A percentile compares a stretch with the other conserved stretches of the same genome.
phyloP scores from a whole-genome alignment of 2,113 vertebrate genomes.

The Pituophis catenifer region DNA sequence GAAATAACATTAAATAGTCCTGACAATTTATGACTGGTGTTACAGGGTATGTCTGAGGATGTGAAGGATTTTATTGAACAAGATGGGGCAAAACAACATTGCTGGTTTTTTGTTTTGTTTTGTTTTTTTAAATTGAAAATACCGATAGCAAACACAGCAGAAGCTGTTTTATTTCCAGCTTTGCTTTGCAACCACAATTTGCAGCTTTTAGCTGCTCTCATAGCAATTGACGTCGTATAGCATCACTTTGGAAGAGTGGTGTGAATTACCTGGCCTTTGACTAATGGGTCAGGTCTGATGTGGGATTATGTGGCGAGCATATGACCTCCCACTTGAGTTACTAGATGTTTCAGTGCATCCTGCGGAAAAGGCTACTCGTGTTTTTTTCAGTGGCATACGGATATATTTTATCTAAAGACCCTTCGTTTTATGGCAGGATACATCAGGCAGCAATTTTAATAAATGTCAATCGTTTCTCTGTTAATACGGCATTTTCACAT shows the following conservation, averaged over 20 bases:
- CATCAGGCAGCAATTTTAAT: slow-evolving; percentile 17
- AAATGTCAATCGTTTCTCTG: slow-evolving; percentile 8
- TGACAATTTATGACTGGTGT: not conserved
- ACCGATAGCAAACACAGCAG: not conserved
- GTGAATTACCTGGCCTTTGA: not conserved
- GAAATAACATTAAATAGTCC: not conserved
- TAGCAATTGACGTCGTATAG: not conserved
- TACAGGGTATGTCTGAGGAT: not conserved
- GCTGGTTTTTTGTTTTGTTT: not conserved
- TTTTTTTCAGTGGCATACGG: not conserved
- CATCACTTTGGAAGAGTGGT: not conserved
- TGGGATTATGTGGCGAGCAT: not conserved
- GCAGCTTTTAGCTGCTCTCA: not conserved
- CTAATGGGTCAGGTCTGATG: not conserved
- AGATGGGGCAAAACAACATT: not conserved
- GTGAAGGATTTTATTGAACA: not conserved
- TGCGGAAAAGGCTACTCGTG: not conserved
- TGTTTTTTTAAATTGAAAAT: not conserved
- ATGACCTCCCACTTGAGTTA: not conserved
- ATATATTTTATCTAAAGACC: not conserved
- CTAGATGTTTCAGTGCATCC: not conserved
- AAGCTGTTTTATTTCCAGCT: not conserved
- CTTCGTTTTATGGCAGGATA: slow-evolving; percentile 5
- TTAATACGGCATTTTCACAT: slow-evolving; percentile 12
- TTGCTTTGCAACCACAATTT: not conserved